phyloP scores from a whole-genome alignment of 2,888 invertebrate genomes.

The Macaria notata region DNA sequence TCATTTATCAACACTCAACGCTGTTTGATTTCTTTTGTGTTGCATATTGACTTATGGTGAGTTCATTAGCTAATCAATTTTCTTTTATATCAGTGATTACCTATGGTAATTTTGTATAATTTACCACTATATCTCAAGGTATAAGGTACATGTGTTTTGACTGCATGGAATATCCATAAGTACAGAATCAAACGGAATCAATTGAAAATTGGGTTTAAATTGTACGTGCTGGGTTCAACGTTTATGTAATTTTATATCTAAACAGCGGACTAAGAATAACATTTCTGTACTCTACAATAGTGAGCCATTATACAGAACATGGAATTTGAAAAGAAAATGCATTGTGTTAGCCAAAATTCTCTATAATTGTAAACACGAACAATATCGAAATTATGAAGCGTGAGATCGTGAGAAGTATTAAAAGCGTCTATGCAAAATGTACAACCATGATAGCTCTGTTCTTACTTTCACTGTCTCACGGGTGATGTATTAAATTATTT shows the following conservation, averaged over 20 bases:
- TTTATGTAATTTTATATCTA: too few relatives aligned
- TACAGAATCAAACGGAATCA: too few relatives aligned
- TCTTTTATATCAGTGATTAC: background rate
- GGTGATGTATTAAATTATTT: conserved; percentile 30
- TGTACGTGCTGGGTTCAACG: too few relatives aligned
- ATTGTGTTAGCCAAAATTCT: conserved; percentile 21
- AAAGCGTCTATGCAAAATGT: conserved; percentile 40
- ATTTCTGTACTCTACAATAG: conserved; percentile 1
- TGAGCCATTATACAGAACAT: conserved; percentile 2
- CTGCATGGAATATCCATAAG: too few relatives aligned
- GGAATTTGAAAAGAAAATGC: conserved; percentile 11
- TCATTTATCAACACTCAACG: conserved; percentile 38
- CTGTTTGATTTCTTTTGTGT: conserved; percentile 37
- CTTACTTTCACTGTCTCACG: conserved; percentile 69
- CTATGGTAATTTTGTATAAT: too few relatives aligned
- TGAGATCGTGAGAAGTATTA: conserved; percentile 63
- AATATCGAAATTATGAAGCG: conserved; percentile 44
- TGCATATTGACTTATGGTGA: conserved; percentile 21
- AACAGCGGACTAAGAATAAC: too few relatives aligned
- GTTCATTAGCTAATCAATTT: conserved; percentile 34
- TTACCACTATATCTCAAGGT: too few relatives aligned
- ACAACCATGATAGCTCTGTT: conserved; percentile 43
- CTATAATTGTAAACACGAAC: conserved; percentile 33
- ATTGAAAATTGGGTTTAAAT: too few relatives aligned
- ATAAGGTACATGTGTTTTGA: too few relatives aligned